Conservation (phyloP, 2,113 vertebrate species). For the Phalacrocorax brasilianus region DNA sequence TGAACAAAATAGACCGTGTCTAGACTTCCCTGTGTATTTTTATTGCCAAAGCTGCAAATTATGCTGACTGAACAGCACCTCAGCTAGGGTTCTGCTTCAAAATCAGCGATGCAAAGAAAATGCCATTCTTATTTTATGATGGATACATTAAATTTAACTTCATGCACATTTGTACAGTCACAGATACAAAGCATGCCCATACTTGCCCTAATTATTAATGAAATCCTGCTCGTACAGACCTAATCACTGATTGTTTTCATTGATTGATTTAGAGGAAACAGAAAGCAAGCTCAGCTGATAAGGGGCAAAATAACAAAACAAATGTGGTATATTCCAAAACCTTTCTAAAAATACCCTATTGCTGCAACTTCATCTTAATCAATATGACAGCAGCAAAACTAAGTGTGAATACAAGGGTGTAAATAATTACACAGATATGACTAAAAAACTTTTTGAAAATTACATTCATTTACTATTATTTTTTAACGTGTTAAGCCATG, state of each 20-base stretch:
- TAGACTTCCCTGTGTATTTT: slow-evolving; percentile 49
- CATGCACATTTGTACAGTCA: neutral
- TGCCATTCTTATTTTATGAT: neutral
- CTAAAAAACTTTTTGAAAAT: neutral
- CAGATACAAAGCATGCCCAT: neutral
- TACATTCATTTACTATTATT: neutral
- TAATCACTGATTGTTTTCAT: neutral
- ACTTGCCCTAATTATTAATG: neutral
- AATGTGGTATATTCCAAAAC: neutral
- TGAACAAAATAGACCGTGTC: neutral
- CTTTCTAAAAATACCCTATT: neutral
- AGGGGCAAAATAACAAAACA: neutral
- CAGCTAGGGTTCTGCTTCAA: neutral
- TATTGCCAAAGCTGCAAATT: neutral
- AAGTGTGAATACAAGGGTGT: neutral
- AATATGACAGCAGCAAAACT: neutral
- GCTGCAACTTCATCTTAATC: neutral
- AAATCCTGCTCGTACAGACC: neutral
- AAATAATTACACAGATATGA: neutral
- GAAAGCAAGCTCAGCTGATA: neutral
- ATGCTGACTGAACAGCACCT: neutral
- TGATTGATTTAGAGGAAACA: neutral
- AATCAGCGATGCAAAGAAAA: neutral
- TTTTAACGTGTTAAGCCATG: neutral
- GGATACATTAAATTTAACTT: neutral